These are phyloP conservation scores for Asbolus verrucosus DNA, from an alignment of 1,140 invertebrate genomes.

Conservation along the genomic window DNA sequence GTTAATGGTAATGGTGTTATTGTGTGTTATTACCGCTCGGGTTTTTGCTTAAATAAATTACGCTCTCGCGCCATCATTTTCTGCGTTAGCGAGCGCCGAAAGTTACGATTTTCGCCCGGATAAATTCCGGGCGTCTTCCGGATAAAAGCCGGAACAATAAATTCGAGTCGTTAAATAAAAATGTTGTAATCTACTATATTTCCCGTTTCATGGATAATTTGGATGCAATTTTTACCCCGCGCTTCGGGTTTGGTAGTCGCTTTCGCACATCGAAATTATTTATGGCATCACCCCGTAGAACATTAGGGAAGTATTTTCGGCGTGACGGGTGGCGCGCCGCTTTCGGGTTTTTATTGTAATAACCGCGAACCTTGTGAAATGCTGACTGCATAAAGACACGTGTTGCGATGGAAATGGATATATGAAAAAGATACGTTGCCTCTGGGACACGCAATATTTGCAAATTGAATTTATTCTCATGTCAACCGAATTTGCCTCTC, in stretches of 20 bases:
- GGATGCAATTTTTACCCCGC: conserved; percentile 50
- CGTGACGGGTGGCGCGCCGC: conserved; percentile 38
- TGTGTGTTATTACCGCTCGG: conserved; percentile 5
- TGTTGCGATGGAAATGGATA: conserved; percentile 51
- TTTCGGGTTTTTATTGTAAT: conserved; percentile 55
- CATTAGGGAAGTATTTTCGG: conserved; percentile 48
- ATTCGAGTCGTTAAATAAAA: conserved; percentile 54
- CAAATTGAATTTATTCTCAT: conserved; percentile 51
- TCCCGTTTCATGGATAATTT: conserved; percentile 58
- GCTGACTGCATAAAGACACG: conserved; percentile 51
- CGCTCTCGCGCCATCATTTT: conserved; percentile 2
- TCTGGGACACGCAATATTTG: conserved; percentile 49
- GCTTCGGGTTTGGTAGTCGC: conserved; percentile 51
- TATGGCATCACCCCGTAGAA: conserved; percentile 48
- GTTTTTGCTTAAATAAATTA: conserved; percentile 37
- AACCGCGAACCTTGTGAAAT: conserved; percentile 53
- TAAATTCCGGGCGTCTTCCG: conserved; percentile 41
- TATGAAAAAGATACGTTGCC: conserved; percentile 50
- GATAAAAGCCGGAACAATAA: conserved; percentile 52
- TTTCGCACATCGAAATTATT: conserved; percentile 56
- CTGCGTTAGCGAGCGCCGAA: conserved; percentile 20
- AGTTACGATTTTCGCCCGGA: conserved; percentile 28
- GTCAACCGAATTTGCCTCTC: conserved; percentile 40
- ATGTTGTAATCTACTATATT: conserved; percentile 56
- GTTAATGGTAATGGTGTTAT: conserved; percentile 42